Percentiles rank a stretch among this genome's conserved stretches.
Evolutionary conservation across 2,888 invertebrate genomes (phyloP).

Genomic region (Megastigmus dorsalis): DNA sequence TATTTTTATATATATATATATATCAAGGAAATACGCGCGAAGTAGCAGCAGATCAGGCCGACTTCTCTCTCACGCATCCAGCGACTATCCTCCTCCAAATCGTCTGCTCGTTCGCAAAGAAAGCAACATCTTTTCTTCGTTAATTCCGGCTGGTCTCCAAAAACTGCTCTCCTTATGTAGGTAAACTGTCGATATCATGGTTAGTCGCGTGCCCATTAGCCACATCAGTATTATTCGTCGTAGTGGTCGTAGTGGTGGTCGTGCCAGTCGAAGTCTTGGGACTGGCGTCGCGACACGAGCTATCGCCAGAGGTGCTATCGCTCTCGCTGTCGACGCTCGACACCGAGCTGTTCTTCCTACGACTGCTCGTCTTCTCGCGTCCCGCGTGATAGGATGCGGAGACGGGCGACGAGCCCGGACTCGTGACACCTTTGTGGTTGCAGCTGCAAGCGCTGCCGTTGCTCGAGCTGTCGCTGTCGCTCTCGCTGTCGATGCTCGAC

Average conservation of each 20-base stretch:
- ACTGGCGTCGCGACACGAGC: slow-evolving; percentile 55
- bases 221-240: slow-evolving; percentile 13
- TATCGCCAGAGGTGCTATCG: slow-evolving; percentile 70
- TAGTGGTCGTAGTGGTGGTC: neutral
- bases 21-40: slow-evolving; percentile 40
- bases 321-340: slow-evolving; percentile 75
- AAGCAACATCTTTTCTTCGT: too few relatives aligned
- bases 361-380: slow-evolving; percentile 56
- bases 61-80: slow-evolving; percentile 2
- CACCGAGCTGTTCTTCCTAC: slow-evolving; percentile 61
- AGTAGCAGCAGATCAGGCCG: slow-evolving; percentile 27
- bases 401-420: slow-evolving; percentile 59
- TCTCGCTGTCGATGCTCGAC: slow-evolving; percentile 76
- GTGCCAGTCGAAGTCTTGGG: slow-evolving; percentile 43
- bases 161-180: slow-evolving; percentile 61
- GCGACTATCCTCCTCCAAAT: too few relatives aligned
- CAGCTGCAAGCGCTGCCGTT: slow-evolving; percentile 62
- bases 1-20: slow-evolving; percentile 1
- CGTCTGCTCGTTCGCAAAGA: too few relatives aligned
- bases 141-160: too few relatives aligned
- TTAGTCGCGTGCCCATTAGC: slow-evolving; percentile 59
- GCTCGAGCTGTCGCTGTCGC: slow-evolving; percentile 73
- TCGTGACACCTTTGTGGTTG: slow-evolving; percentile 57
- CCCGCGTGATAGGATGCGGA: slow-evolving; percentile 58
- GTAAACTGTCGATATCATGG: slow-evolving; percentile 62